Base-by-base conservation (phyloP, 2,888 invertebrate genomes). In the Ernsta delagoae region DNA sequence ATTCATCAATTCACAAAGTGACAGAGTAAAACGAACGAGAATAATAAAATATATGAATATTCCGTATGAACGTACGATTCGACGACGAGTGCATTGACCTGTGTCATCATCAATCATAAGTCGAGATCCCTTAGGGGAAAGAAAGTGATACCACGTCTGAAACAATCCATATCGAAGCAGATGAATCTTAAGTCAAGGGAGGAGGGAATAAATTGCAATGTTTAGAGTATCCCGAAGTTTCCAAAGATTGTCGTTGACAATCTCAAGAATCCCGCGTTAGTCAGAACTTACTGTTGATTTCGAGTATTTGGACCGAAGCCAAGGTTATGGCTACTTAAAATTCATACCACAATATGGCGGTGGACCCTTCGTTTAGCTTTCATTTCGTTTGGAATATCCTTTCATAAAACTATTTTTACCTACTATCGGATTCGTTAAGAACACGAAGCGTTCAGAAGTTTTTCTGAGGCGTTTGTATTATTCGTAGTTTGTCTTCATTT, bases 91-190 rank as follows among this genome's bases (percentile, higher is more conserved):
- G 70, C 77, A 73, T 72, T 72, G 77, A 73, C 72, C 75, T 74
- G 75, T 71, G 65, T 71, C 65, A 66, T 70, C 76, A 75, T 76
- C 75, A 75, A 75, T 77, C 77, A 75, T 76, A 77, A 73, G 74
- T 75, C 75, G 74, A 73, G 73, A 73, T 74, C 71, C 73, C 56
- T 67, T 61, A 16, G 71, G 72, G 73, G 75, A 73, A 73, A 75
- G 73, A 74, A 74, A 69, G 65, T 68, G 11, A 45, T n/a, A 57
- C 67, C 67, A 61, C 45, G 3, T 11, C 31, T 16, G 6, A 1
- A 59, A 63, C 48, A 41, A 12, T 9, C 9, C 4, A 1, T n/a
- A 59, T 12, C 39, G 12, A 8, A 12, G 12, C 4, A 34, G 41
- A 31, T 59, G 63, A 63, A 64, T 67, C 75, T 53, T 73, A 74